Conservation (phyloP, 2,888 invertebrate genomes). For the Aphodius sticticus region DNA sequence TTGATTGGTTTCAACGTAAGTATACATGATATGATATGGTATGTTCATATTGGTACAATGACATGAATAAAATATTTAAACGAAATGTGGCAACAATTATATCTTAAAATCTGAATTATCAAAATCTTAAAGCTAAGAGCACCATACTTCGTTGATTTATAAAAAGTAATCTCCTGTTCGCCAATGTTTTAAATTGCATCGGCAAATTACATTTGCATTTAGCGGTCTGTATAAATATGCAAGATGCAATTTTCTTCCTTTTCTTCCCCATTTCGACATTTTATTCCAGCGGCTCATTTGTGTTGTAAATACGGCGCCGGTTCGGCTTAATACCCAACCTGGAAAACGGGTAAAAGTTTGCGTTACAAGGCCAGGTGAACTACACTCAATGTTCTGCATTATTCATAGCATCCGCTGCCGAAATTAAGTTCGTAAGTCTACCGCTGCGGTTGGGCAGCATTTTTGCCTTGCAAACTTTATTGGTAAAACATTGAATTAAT, state of each 20-base stretch:
- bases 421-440: constrained; percentile 4
- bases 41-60: too few relatives aligned
- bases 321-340: not conserved
- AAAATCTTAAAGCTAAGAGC: too few relatives aligned
- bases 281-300: not conserved
- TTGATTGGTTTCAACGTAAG: too few relatives aligned
- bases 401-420: not conserved
- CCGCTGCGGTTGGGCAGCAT: not conserved
- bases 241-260: not conserved
- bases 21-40: too few relatives aligned
- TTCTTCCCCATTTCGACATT: not conserved
- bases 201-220: not conserved
- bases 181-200: not conserved
- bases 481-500: constrained; percentile 4
- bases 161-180: not conserved
- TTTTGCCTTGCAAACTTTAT: not conserved
- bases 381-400: constrained; percentile 4
- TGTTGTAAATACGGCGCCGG: not conserved
- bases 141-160: not conserved
- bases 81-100: too few relatives aligned
- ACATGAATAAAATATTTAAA: too few relatives aligned
- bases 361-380: constrained; percentile 4
- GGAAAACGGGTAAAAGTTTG: not conserved
- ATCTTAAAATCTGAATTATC: too few relatives aligned
- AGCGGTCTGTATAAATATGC: not conserved